phyloP scores from a whole-genome alignment of 1,140 invertebrate genomes.

The Saxidomus purpurata region DNA sequence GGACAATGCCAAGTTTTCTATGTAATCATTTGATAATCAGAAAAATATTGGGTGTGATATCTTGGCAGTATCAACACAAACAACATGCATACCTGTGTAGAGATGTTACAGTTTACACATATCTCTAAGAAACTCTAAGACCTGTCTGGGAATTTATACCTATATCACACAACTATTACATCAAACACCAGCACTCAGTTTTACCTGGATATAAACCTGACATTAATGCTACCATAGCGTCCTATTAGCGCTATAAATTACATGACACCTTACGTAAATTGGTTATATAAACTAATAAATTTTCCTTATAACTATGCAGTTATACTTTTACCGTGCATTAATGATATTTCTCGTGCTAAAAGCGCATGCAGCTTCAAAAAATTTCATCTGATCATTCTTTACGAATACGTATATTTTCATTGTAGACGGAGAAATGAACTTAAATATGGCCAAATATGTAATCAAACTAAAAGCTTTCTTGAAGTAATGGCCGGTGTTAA shows the following conservation, averaged over 20 bases:
- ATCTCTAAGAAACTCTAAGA: background rate
- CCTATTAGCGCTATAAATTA: background rate
- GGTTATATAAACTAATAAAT: too few relatives aligned
- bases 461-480: too few relatives aligned
- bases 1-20: background rate
- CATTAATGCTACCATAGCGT: background rate
- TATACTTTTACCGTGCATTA: too few relatives aligned
- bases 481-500: too few relatives aligned
- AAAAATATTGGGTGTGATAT: slow-evolving; percentile 26
- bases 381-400: too few relatives aligned
- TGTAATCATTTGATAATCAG: slow-evolving; percentile 21
- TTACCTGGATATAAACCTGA: background rate
- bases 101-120: background rate
- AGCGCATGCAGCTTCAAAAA: too few relatives aligned
- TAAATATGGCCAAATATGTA: too few relatives aligned
- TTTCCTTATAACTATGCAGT: too few relatives aligned
- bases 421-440: too few relatives aligned
- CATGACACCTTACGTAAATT: too few relatives aligned
- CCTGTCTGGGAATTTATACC: slow-evolving; percentile 17
- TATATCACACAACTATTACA: background rate
- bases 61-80: background rate
- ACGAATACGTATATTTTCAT: too few relatives aligned
- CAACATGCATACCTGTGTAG: slow-evolving; percentile 30
- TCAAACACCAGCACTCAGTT: background rate
- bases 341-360: too few relatives aligned